phyloP scores from a whole-genome alignment of 2,888 invertebrate species.

The Dicyrtomina minuta region DNA sequence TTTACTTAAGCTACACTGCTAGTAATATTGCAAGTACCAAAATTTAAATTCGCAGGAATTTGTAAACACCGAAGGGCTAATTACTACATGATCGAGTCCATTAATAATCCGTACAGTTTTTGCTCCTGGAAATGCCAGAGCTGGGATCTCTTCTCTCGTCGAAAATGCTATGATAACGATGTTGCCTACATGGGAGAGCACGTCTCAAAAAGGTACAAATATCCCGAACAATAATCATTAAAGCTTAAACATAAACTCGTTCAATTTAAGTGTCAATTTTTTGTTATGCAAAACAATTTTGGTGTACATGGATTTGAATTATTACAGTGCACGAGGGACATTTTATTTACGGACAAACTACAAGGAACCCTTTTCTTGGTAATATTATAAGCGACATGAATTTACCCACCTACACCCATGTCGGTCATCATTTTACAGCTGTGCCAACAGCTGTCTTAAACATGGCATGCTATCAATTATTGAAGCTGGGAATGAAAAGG shows the following conservation, averaged over 20 bases:
- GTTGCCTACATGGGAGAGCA: constrained; percentile 34
- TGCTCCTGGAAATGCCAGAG: constrained; percentile 42
- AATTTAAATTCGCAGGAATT: constrained; percentile 31
- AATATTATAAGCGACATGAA: no score
- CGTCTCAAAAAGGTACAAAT: not conserved
- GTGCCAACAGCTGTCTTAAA: no score
- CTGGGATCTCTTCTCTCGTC: constrained; percentile 40
- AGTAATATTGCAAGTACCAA: no score
- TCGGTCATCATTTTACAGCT: no score
- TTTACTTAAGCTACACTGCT: no score
- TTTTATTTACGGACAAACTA: not conserved
- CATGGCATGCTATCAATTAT: no score
- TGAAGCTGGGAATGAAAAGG: no score
- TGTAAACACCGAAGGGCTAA: constrained; percentile 46
- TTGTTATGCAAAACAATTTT: no score
- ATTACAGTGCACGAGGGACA: not conserved
- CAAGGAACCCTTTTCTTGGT: not conserved
- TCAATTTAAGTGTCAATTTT: not conserved
- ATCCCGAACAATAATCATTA: no score
- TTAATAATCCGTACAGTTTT: constrained; percentile 34
- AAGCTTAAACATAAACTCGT: no score
- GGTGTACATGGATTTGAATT: no score
- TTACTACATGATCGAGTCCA: constrained; percentile 42
- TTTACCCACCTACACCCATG: no score
- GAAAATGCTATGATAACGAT: constrained; percentile 35